These are phyloP conservation scores for Varanus salvator DNA, from an alignment of 2,113 vertebrate genomes.

Conservation along the genomic window DNA sequence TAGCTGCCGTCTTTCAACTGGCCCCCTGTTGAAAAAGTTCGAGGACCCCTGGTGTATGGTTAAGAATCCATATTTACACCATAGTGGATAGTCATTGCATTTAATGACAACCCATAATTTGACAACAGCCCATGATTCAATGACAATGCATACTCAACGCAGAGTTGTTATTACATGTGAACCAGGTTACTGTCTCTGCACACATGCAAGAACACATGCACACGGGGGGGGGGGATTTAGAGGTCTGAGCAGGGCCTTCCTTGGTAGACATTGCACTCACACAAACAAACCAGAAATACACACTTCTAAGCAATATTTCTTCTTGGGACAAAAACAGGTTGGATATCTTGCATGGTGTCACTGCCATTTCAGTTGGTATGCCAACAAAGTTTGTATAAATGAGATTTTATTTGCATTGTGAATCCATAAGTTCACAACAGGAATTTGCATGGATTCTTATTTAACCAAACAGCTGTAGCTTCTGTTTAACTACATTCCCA, in stretches of 20 bases:
- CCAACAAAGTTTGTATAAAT: not conserved
- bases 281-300: not conserved
- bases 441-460: conserved; percentile 71
- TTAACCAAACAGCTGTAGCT: conserved; percentile 70
- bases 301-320: not conserved
- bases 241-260: not conserved
- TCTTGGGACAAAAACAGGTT: not conserved
- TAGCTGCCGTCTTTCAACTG: too few species aligned
- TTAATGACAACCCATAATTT: too few species aligned
- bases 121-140: too few species aligned
- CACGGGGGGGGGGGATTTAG: not conserved
- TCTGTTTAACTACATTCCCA: conserved; percentile 72
- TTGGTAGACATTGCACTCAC: not conserved
- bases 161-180: too few species aligned
- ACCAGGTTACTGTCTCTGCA: not conserved
- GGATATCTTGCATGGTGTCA: not conserved
- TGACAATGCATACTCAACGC: too few species aligned
- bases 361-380: not conserved
- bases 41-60: too few species aligned
- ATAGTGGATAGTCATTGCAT: too few species aligned
- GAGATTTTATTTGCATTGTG: conserved; percentile 8
- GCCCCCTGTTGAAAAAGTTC: too few species aligned
- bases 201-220: not conserved
- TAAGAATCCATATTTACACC: too few species aligned
- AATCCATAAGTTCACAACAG: conserved; percentile 72